Conservation (phyloP, 2,888 invertebrate genomes). For the Erynnis tages region DNA sequence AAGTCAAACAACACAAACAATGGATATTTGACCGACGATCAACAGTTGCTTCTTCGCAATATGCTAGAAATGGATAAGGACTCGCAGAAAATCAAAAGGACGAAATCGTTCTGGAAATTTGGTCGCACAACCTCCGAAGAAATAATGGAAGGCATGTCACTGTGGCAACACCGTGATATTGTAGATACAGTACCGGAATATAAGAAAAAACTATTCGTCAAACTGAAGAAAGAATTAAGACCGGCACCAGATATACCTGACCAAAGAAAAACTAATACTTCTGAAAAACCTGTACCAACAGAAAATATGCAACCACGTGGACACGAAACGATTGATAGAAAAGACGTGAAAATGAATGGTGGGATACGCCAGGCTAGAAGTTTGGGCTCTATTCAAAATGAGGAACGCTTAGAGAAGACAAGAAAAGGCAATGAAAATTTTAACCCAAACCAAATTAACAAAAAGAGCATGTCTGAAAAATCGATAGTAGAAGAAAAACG, state of each 20-base stretch:
- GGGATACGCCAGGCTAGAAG: constrained; percentile 76
- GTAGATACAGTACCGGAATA: constrained; percentile 85
- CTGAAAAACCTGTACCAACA: constrained; percentile 50
- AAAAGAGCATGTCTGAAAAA: constrained; percentile 72
- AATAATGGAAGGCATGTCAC: constrained; percentile 91
- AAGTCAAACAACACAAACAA: constrained; percentile 57
- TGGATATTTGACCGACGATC: constrained; percentile 80
- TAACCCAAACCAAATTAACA: constrained; percentile 61
- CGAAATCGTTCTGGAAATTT: constrained; percentile 93
- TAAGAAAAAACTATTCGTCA: constrained; percentile 72
- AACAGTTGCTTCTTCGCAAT: constrained; percentile 73
- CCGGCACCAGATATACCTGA: constrained; percentile 70
- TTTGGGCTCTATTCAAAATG: constrained; percentile 71
- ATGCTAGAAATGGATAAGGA: constrained; percentile 82
- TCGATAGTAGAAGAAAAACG: constrained; percentile 69
- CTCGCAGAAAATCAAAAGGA: constrained; percentile 87
- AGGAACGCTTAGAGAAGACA: constrained; percentile 58
- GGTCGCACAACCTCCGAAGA: constrained; percentile 87
- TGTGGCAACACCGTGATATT: constrained; percentile 92
- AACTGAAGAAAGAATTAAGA: constrained; percentile 68
- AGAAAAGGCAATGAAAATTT: constrained; percentile 53
- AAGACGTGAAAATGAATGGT: constrained; percentile 63
- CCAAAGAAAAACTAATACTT: constrained; percentile 47
- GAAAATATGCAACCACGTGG: constrained; percentile 55
- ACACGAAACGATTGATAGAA: constrained; percentile 74